phyloP scores from a whole-genome alignment of 2,113 vertebrate species.

The Psephotus haematonotus region DNA sequence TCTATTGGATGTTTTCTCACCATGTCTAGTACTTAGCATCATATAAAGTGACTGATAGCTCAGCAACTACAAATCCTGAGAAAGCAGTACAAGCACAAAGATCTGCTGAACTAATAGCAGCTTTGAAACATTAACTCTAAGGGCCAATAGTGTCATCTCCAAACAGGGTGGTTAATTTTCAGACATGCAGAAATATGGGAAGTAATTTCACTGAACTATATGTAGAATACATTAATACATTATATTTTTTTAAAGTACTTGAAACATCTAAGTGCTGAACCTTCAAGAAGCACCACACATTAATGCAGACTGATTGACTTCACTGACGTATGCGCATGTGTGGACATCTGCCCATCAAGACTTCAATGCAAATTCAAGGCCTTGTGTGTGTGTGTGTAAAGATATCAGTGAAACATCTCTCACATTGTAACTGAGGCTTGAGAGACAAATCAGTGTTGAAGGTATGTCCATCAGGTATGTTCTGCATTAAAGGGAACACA shows the following conservation, averaged over 20 bases:
- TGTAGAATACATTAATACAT: neutral
- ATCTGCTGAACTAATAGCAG: neutral
- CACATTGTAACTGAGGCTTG: neutral
- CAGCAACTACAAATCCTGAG: neutral
- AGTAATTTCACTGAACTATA: neutral
- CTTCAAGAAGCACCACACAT: neutral
- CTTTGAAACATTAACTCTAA: neutral
- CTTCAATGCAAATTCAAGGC: neutral
- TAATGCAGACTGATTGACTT: neutral
- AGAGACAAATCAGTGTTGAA: neutral
- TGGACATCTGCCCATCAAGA: neutral
- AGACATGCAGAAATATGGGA: neutral
- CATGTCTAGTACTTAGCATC: neutral
- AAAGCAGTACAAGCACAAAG: neutral
- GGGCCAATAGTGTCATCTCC: neutral
- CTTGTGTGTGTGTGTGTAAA: neutral
- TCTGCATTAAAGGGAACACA: neutral
- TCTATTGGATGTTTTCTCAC: slow-evolving; percentile 2
- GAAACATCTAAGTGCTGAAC: neutral
- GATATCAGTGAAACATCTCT: neutral
- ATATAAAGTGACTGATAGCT: neutral
- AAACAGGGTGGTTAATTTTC: neutral
- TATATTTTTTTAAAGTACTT: neutral
- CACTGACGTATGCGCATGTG: too few relatives aligned
- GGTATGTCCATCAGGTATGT: neutral